phyloP scores from a whole-genome alignment of 92 coral and sea anemone genomes.

The Metridium senile region DNA sequence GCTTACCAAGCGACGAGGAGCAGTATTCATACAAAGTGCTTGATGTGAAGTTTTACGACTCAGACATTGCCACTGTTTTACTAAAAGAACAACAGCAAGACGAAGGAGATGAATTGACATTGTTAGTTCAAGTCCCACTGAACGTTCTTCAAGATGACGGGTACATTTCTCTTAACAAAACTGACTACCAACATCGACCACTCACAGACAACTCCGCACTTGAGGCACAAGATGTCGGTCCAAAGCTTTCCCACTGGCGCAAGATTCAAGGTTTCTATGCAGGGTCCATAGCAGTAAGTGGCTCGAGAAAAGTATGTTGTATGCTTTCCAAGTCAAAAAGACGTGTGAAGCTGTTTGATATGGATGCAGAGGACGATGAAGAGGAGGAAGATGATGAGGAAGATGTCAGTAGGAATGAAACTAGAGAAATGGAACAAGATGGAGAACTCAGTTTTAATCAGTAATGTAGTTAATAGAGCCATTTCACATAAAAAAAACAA shows the following conservation, averaged over 20 bases:
- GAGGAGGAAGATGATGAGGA: constrained; percentile 89
- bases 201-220: constrained; percentile 30
- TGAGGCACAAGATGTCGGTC: constrained; percentile 43
- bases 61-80: constrained; percentile 66
- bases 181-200: background rate
- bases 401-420: constrained; percentile 38
- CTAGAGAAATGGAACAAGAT: constrained; percentile 31
- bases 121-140: constrained; percentile 70
- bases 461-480: background rate
- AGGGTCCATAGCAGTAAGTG: constrained; percentile 81
- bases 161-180: constrained; percentile 11
- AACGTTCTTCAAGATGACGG: constrained; percentile 35
- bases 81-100: constrained; percentile 39
- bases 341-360: constrained; percentile 81
- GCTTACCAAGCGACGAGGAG: background rate
- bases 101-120: constrained; percentile 32
- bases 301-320: constrained; percentile 89
- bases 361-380: constrained; percentile 98
- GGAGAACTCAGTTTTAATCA: background rate
- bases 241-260: constrained; percentile 69
- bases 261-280: constrained; percentile 76
- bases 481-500: too few species aligned
- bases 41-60: constrained; percentile 66
- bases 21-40: constrained; percentile 11
- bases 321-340: constrained; percentile 77